These are phyloP conservation scores for Synergus itoensis DNA, from an alignment of 2,888 invertebrate species.

Conservation along the genomic window DNA sequence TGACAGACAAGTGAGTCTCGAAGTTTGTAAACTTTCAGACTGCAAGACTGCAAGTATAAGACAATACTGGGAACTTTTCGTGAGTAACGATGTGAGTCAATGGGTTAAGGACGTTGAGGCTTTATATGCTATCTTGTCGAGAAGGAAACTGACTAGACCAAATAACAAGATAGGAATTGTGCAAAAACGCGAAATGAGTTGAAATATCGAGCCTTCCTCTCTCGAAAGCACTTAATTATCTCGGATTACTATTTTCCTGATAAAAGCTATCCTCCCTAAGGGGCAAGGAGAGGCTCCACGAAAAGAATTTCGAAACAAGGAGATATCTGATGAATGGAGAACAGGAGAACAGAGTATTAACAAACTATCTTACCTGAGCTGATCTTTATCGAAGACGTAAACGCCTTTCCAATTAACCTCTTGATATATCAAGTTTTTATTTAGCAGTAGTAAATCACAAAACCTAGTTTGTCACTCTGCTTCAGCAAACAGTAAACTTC, in stretches of 20 bases:
- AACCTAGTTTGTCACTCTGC: constrained; percentile 12
- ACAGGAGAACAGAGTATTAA: neutral
- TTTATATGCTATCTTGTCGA: neutral
- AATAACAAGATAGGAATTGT: constrained; percentile 10
- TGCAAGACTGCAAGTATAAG: constrained; percentile 2
- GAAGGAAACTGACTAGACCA: neutral
- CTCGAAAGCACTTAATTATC: neutral
- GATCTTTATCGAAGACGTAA: constrained; percentile 18
- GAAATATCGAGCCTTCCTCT: neutral
- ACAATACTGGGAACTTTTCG: constrained; percentile 36
- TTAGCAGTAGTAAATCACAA: neutral
- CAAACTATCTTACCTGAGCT: neutral
- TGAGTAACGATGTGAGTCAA: constrained; percentile 18
- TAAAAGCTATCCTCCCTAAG: neutral
- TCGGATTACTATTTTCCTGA: neutral
- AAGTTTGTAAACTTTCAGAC: neutral
- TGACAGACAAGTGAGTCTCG: constrained; percentile 9
- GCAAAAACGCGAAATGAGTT: neutral
- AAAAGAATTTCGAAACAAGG: constrained; percentile 1
- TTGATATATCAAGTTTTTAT: constrained; percentile 8
- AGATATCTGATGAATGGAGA: constrained; percentile 11
- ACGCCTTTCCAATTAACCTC: constrained; percentile 22
- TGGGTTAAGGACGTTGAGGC: constrained; percentile 22
- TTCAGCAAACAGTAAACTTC: neutral
- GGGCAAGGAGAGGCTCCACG: neutral